Conservation (phyloP, 2,797 vertebrate species). For the Pseudochirops cupreus region DNA sequence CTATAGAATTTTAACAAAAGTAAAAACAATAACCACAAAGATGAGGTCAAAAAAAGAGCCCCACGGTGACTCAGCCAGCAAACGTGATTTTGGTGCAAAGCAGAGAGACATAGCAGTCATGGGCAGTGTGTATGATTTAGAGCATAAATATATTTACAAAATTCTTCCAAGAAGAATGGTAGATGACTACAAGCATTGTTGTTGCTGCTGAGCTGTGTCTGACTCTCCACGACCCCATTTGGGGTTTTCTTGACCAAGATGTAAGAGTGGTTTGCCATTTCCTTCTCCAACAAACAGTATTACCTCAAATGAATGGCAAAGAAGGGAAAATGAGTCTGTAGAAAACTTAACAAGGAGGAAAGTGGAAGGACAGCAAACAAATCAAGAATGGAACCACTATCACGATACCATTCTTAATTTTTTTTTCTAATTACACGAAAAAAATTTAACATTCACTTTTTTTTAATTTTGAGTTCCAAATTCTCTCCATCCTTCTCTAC, state of each 20-base stretch:
- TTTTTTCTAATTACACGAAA: neutral
- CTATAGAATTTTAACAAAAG: neutral
- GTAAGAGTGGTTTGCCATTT: neutral
- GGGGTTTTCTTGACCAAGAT: neutral
- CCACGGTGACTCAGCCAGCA: neutral
- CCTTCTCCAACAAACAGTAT: neutral
- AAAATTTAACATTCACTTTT: neutral
- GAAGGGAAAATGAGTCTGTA: neutral
- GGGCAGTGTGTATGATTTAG: neutral
- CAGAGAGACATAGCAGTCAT: neutral
- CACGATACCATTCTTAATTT: too few relatives aligned
- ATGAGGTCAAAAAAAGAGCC: neutral
- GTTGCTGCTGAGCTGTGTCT: neutral
- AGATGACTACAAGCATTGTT: neutral
- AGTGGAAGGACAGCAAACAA: neutral
- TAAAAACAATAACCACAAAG: neutral
- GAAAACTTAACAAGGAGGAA: neutral
- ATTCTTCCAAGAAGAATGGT: neutral
- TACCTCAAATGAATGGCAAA: neutral
- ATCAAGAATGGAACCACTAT: neutral
- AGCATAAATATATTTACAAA: neutral
- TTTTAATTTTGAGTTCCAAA: neutral
- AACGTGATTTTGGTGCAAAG: neutral
- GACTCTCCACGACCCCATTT: neutral
- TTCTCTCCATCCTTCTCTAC: neutral